phyloP scores from a whole-genome alignment of 2,113 vertebrate genomes.

The Maccullochella peelii region DNA sequence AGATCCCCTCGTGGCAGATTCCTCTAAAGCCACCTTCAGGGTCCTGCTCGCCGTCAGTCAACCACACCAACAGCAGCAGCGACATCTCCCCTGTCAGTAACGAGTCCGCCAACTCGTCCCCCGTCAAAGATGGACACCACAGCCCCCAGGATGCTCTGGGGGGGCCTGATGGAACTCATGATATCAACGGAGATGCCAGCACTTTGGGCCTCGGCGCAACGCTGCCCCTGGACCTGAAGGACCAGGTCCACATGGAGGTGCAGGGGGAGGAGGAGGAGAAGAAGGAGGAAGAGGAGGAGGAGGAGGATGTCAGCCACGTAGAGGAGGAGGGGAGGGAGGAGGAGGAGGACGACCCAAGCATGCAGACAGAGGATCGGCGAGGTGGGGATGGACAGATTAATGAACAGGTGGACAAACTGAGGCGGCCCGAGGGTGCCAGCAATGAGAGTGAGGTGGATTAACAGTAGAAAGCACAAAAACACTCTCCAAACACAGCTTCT shows the following conservation, averaged over 20 bases:
- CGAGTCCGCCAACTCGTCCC: slow-evolving; percentile 90
- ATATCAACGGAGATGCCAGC: slow-evolving; percentile 76
- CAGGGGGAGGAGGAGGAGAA: slow-evolving; percentile 93
- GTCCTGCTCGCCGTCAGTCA: slow-evolving; percentile 82
- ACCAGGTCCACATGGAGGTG: slow-evolving; percentile 96
- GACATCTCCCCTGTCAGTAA: slow-evolving; percentile 98
- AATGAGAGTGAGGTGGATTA: slow-evolving; percentile 95
- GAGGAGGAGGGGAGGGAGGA: slow-evolving; percentile 87
- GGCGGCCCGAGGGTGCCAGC: slow-evolving; percentile 94
- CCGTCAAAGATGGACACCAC: slow-evolving; percentile 90
- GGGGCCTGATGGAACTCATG: slow-evolving; percentile 77
- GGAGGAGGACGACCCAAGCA: slow-evolving; percentile 87
- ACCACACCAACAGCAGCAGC: slow-evolving; percentile 95
- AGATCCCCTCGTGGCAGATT: slow-evolving; percentile 98
- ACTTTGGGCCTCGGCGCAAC: slow-evolving; percentile 43
- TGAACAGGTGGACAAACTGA: slow-evolving; percentile 96
- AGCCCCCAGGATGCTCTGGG: slow-evolving; percentile 85
- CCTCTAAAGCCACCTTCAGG: slow-evolving; percentile 89
- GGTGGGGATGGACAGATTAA: slow-evolving; percentile 97
- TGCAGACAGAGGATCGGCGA: slow-evolving; percentile 92
- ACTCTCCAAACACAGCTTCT: slow-evolving; percentile 52
- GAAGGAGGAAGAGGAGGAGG: slow-evolving; percentile 72
- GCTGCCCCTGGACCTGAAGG: slow-evolving; percentile 86
- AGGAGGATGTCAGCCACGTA: slow-evolving; percentile 74
- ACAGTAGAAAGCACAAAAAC: slow-evolving; percentile 50